Evolutionary conservation across 1,140 invertebrate genomes (phyloP).

Genomic region (Psilanteris sp.): DNA sequence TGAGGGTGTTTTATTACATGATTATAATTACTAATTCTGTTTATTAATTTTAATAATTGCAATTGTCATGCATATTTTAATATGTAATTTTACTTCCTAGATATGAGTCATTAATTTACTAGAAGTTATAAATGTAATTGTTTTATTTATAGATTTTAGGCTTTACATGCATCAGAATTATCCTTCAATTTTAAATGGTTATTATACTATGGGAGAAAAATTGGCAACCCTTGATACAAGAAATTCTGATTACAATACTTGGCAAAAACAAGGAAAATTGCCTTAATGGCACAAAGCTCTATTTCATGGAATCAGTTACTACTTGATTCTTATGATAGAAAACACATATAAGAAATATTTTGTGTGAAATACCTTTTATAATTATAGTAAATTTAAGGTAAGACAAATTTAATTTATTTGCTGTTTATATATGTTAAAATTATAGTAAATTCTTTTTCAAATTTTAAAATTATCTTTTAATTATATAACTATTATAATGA

Average conservation of each 20-base stretch:
- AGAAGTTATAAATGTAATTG: constrained; percentile 6
- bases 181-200: constrained; percentile 69
- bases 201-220: constrained; percentile 70
- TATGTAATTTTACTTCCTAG: too few species aligned
- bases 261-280: constrained; percentile 64
- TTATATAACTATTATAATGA: too few species aligned
- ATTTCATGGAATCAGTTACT: constrained; percentile 14
- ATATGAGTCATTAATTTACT: too few species aligned
- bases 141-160: constrained; percentile 71
- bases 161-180: constrained; percentile 68
- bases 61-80: too few species aligned
- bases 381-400: too few species aligned
- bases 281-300: constrained; percentile 38
- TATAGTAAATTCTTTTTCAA: too few species aligned
- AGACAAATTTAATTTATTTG: too few species aligned
- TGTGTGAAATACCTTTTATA: constrained; percentile 4
- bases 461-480: too few species aligned
- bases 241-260: constrained; percentile 57
- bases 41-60: too few species aligned
- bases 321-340: constrained; percentile 18
- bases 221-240: constrained; percentile 48
- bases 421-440: too few species aligned
- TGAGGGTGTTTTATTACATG: too few species aligned
- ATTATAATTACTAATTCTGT: too few species aligned
- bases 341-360: constrained; percentile 12